Base-by-base conservation (phyloP, 2,888 invertebrate species). In the Apamea anceps region DNA sequence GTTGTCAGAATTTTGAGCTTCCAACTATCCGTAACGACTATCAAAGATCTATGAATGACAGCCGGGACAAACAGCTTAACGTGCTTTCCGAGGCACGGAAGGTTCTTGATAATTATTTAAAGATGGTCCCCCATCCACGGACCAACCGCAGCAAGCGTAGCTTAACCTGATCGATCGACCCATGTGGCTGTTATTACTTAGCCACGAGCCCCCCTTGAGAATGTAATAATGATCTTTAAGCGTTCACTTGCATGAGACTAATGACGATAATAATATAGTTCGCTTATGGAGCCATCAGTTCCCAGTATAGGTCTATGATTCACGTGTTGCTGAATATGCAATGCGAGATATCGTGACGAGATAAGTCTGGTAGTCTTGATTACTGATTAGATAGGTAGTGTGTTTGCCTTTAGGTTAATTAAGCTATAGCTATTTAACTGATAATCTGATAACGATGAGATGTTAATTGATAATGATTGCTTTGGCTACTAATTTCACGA, bases 281-380 rank as follows among this genome's bases (percentile, higher is more conserved):
- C 48, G 42, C 66, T 82, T 71, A 62, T 25, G 62, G 74, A 63
- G 42, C 63, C 72, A 67, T 54, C 45, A 42, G 51, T 79, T 79
- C 68, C 13, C 8, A 45, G 79, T 78, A 75, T 51, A 18, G 25
- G 21, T 32, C 37, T 25, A 63, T n/a, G 28, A 54, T 62, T 63
- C 75, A 79, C 68, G 72, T 84, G 84, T 72, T 65, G 45, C 37
- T 32, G 77, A 77, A 82, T 77, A 70, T 48, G 48, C 65, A 51
- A 76, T 51, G 63, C 15, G n/a, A 45, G 51, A 84, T 83, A 63
- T 60, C 72, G 84, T 84, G 84, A 84, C 37, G 28, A 84, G 72
- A 75, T 70, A 60, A 84, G 21, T 71, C 70, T 70, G 32, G 28
- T 18, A 54, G n/a, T 25, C 54, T 62, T 37, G 45, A 32, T 57